A percentile compares a stretch with the other conserved stretches of the same genome.
Conservation (phyloP, 2,797 vertebrate species). For the Lacerta agilis region DNA sequence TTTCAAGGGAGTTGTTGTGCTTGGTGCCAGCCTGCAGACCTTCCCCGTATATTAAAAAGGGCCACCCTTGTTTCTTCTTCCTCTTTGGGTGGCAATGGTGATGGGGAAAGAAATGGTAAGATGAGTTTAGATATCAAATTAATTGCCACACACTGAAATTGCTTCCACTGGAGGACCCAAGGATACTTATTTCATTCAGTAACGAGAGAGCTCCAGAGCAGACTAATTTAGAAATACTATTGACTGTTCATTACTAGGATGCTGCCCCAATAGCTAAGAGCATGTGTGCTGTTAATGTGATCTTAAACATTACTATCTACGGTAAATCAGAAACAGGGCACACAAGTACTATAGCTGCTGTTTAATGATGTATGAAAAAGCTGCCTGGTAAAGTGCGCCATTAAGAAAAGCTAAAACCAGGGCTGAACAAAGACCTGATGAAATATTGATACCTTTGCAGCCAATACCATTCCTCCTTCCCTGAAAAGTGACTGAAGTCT, state of each 20-base stretch:
- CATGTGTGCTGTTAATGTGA: slow-evolving; percentile 76
- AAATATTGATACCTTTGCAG: slow-evolving; percentile 88
- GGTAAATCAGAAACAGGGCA: slow-evolving; percentile 80
- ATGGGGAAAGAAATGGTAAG: slow-evolving; percentile 55
- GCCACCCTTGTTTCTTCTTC: too few species aligned
- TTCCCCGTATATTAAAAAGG: slow-evolving; percentile 36
- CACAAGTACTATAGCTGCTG: slow-evolving; percentile 71
- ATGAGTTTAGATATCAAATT: slow-evolving; percentile 72
- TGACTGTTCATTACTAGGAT: slow-evolving; percentile 76
- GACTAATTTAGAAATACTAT: slow-evolving; percentile 76
- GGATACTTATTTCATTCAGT: slow-evolving; percentile 72
- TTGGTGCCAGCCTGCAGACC: slow-evolving; percentile 22
- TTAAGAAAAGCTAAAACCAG: slow-evolving; percentile 86
- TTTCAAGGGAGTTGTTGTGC: background rate
- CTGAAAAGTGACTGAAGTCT: slow-evolving; percentile 57
- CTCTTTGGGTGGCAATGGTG: slow-evolving; percentile 1
- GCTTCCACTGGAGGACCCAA: slow-evolving; percentile 65
- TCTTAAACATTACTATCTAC: slow-evolving; percentile 79
- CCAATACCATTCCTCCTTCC: slow-evolving; percentile 79
- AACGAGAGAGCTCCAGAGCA: slow-evolving; percentile 67
- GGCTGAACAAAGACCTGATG: slow-evolving; percentile 86
- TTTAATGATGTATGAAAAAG: slow-evolving; percentile 85
- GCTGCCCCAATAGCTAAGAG: slow-evolving; percentile 75
- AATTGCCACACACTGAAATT: slow-evolving; percentile 68
- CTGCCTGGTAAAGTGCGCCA: slow-evolving; percentile 88